Conservation (phyloP, 2,113 vertebrate genomes). For the Rhagologus leucostigma region DNA sequence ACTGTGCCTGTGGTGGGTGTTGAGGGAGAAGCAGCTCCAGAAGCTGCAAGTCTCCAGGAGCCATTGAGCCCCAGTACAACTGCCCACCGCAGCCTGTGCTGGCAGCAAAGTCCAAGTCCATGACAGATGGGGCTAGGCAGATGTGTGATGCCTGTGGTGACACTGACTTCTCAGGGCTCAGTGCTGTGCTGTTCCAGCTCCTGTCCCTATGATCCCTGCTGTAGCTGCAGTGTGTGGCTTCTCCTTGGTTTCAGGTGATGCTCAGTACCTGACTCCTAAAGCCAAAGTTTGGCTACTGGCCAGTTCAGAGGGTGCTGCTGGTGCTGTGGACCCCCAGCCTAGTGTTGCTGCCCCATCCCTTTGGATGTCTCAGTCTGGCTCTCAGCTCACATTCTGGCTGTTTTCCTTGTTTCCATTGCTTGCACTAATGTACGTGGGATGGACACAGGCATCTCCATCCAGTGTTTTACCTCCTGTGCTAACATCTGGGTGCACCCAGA, state of each 20-base stretch:
- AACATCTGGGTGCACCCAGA: background rate
- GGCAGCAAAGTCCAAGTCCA: background rate
- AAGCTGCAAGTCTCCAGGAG: background rate
- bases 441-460: background rate
- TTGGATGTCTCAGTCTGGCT: background rate
- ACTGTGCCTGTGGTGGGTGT: background rate
- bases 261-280: background rate
- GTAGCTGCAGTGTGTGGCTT: background rate
- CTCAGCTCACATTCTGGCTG: background rate
- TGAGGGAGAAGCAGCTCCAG: background rate
- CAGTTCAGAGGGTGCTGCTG: background rate
- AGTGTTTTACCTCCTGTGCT: background rate
- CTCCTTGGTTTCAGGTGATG: background rate
- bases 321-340: background rate
- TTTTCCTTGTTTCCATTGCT: rapidly evolving
- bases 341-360: background rate
- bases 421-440: rapidly evolving
- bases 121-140: rapidly evolving
- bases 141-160: rapidly evolving
- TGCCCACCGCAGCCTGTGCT: background rate
- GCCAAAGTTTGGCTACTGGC: background rate
- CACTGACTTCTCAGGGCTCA: background rate
- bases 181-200: background rate
- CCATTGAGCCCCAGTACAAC: background rate
- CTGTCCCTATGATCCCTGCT: background rate